phyloP scores from a whole-genome alignment of 1,140 invertebrate species.

The Meloidogyne chitwoodi region DNA sequence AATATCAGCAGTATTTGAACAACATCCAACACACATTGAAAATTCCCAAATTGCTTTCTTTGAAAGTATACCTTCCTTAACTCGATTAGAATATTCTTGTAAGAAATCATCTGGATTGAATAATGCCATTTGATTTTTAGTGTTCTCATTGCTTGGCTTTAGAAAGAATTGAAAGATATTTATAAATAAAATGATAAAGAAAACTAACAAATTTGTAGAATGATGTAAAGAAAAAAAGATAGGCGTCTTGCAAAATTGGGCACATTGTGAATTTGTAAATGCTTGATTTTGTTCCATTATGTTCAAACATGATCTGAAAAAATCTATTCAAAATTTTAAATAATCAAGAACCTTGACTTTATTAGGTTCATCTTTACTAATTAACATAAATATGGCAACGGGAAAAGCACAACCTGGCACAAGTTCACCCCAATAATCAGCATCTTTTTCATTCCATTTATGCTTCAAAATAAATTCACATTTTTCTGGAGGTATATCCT shows the following conservation, averaged over 20 bases:
- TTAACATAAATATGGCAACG: not conserved
- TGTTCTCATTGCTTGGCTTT: not conserved
- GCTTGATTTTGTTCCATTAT: not conserved
- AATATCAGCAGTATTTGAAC: not conserved
- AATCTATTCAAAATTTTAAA: not conserved
- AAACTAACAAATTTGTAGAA: conserved; percentile 8
- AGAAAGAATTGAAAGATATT: not conserved
- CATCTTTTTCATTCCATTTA: not conserved
- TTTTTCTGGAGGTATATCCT: not conserved
- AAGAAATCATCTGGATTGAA: not conserved
- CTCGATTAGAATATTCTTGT: not conserved
- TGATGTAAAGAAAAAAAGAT: conserved; percentile 5
- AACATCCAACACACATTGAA: not conserved
- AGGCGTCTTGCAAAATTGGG: conserved; percentile 13
- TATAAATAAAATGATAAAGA: not conserved
- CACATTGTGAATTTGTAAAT: conserved; percentile 12
- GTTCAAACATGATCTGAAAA: not conserved
- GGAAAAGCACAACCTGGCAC: not conserved
- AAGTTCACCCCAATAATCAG: not conserved
- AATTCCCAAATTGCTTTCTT: not conserved
- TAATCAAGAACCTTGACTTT: conserved; percentile 6
- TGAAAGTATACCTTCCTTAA: not conserved
- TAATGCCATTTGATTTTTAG: not conserved
- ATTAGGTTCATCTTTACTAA: not conserved
- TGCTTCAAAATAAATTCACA: conserved; percentile 4